Evolutionary conservation across 2,888 invertebrate species (phyloP), one percentile per base, ranked within the genome.

Genomic region (Netelia virgata): DNA sequence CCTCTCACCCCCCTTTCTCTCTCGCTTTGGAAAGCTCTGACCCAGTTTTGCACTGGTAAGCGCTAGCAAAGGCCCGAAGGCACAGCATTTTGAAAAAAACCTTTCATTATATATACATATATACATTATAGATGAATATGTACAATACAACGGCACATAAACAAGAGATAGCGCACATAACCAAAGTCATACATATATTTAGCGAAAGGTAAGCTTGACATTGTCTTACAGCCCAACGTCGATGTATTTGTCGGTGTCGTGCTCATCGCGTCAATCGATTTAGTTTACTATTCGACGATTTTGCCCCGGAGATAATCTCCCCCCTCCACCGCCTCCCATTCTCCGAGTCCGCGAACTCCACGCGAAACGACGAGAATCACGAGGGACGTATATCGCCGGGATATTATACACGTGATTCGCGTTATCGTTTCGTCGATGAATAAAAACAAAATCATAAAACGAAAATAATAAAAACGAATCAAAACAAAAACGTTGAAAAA

Each of bases 51-150:
- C 66, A 59, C 23, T 28, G 63, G 41, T 55, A 75, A 79, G 36
- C 53, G 69, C 63, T 73, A 47, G 63, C 59, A 61, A 61, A 36
- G 18, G 82, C 77, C 80, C 79, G 70, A 64, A 75, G 80, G 81
- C 83, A 76, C 74, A 81, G 79, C 83, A 85, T 86, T 85, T 85
- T 85, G 77, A 77, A 85, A 28, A 23, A 85, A 86, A 84, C 75
- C 55, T 66, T 82, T 81, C 78, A 72, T 77, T 80, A 47, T 47
- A 47, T 47, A 47, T 47, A 47, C 5, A 47, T 47, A 47, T n/a
- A n/a, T n/a, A 23, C 3, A 23, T 23, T 47, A 47, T 47, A 47
- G 2, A 3, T 10, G 14, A 14, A 47, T 47, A 47, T 47, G 14
- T 47, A 47, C 14, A 47, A 47, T 47, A 2, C 10, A 47, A 28